Percentiles rank a stretch among this genome's conserved stretches.
These are phyloP conservation scores for Polyommatus icarus DNA, from an alignment of 2,888 invertebrate species.

Conservation along the genomic window DNA sequence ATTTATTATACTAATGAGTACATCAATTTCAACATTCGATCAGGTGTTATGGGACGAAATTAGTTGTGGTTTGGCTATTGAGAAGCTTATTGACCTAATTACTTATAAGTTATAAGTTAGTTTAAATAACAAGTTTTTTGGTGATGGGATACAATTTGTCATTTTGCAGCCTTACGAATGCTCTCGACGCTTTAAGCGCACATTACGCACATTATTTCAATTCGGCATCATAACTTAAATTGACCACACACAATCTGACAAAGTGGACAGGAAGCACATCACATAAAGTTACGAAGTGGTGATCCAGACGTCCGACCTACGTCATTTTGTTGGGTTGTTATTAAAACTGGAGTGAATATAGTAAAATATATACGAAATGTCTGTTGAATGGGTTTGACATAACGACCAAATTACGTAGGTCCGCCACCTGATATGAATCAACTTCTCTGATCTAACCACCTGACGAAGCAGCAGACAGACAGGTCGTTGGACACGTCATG, in stretches of 20 bases:
- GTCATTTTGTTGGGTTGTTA: too few species aligned
- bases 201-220: too few species aligned
- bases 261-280: neutral
- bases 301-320: too few species aligned
- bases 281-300: neutral
- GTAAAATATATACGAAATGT: too few species aligned
- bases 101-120: too few species aligned
- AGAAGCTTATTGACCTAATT: neutral
- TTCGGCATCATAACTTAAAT: neutral
- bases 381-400: neutral
- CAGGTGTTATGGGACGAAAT: neutral
- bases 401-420: neutral
- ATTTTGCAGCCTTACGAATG: neutral
- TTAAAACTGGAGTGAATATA: too few species aligned
- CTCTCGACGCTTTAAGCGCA: too few species aligned
- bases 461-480: slow-evolving; percentile 16
- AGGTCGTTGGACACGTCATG: slow-evolving; percentile 5
- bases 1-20: slow-evolving; percentile 17
- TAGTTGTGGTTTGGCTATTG: neutral
- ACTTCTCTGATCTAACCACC: neutral
- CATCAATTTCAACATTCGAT: slow-evolving; percentile 5
- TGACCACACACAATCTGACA: neutral
- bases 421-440: neutral
- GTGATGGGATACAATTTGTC: neutral
- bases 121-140: neutral